Evolutionary conservation across 2,888 invertebrate species (phyloP).

Genomic region (Sinelater perroti): DNA sequence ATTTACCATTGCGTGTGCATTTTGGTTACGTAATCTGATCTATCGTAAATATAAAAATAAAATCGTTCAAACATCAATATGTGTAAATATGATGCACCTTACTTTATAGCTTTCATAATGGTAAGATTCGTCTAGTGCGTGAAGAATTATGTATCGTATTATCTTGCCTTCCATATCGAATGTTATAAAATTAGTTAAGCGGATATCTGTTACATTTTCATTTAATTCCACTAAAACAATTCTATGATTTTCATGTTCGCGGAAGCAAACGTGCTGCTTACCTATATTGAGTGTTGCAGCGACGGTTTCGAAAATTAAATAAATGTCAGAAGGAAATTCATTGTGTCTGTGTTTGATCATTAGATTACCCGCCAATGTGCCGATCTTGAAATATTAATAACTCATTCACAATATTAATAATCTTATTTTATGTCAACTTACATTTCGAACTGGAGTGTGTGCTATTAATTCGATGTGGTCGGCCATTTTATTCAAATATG

Average conservation of each 20-base stretch:
- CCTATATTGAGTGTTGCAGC: conserved; percentile 62
- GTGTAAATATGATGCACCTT: no score
- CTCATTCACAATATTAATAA: no score
- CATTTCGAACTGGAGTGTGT: conserved; percentile 76
- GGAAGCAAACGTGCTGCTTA: conserved; percentile 29
- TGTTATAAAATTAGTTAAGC: conserved; percentile 34
- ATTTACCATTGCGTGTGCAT: conserved; percentile 77
- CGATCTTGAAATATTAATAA: conserved; percentile 62
- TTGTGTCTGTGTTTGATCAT: conserved; percentile 72
- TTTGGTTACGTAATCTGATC: conserved; percentile 76
- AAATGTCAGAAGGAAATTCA: conserved; percentile 80
- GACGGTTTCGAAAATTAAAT: conserved; percentile 69
- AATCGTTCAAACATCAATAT: no score
- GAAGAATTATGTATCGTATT: conserved; percentile 62
- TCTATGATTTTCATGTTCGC: background rate
- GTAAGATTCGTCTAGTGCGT: conserved; percentile 58
- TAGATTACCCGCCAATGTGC: conserved; percentile 78
- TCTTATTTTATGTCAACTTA: conserved; percentile 58
- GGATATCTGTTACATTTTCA: conserved; percentile 40
- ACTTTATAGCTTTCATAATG: conserved; percentile 42
- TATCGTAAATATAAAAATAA: conserved; percentile 53
- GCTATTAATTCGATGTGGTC: conserved; percentile 76
- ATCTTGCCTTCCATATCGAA: conserved; percentile 47
- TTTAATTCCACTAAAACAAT: conserved; percentile 31
- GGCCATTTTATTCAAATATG: conserved; percentile 67